Base-by-base conservation (phyloP, 2,113 vertebrate species). In the Pandion haliaetus region DNA sequence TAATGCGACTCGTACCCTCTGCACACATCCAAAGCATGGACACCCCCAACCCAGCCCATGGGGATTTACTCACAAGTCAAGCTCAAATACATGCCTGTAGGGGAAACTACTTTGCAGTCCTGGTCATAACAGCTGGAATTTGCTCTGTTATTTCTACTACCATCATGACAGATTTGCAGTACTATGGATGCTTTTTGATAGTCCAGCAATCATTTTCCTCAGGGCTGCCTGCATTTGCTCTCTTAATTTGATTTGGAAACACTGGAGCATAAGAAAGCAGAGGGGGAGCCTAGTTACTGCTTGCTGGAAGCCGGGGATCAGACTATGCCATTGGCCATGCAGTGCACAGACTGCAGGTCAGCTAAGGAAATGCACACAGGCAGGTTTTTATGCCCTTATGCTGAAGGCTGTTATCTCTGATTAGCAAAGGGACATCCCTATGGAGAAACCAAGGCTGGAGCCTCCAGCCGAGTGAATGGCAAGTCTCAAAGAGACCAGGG, bases 301-400 rank as follows among this genome's bases (percentile, higher is more conserved):
- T 21, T 74, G 62, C 73, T 66, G 49, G 34, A 88, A 72, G 52
- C 15, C 36, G 24, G 11, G 31, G 34, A 40, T 70, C 23, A 31
- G 65, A 28, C 17, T 36, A 44, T 0, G 4, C 6, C 0, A 1
- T 20, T 74, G 47, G 36, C 36, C 21, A 8, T 0, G 2, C 12
- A 26, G 32, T 40, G 18, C 36, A 24, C 15, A 42, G 73, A 31
- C 18, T 1, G 0, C 42, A 36, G 17, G 44, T 12, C 61, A 74
- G 31, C 38, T 31, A n/a, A 42, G 74, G 49, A 71, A 89, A 54
- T 0, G 1, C 17, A 8, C 17, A 8, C 11, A 10, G 31, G 24
- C 50, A 59, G 36, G 57, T 18, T 58, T 59, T 55, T 42, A 18
- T 76, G 49, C 32, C n/a, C 32, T 62, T 32, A 28, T 14, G 58